These are phyloP conservation scores for Akabosia matsudoensis DNA, from an alignment of 1,140 invertebrate species.

Conservation along the genomic window DNA sequence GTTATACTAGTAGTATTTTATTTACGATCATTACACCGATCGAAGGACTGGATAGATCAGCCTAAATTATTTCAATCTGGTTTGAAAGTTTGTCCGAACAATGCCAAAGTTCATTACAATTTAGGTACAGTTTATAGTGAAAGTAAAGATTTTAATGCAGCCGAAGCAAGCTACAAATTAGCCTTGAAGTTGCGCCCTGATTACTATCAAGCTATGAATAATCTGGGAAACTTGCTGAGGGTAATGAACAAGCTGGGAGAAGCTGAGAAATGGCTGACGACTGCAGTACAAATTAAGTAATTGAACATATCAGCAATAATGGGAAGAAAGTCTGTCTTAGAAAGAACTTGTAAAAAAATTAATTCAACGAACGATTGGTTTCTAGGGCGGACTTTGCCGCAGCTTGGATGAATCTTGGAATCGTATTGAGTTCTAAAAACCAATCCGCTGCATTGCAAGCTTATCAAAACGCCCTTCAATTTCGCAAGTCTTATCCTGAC, in stretches of 20 bases:
- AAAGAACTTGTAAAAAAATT: too few relatives aligned
- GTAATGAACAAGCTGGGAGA: conserved; percentile 67
- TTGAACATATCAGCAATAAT: conserved; percentile 25
- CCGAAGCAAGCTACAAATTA: conserved; percentile 68
- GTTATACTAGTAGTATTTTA: conserved; percentile 36
- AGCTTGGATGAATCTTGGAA: conserved; percentile 97
- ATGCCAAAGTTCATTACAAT: conserved; percentile 96
- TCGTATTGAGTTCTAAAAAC: conserved; percentile 75
- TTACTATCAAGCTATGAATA: conserved; percentile 97
- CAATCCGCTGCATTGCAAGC: conserved; percentile 70
- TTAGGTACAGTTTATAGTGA: conserved; percentile 83
- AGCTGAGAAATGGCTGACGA: conserved; percentile 71
- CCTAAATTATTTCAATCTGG: conserved; percentile 50
- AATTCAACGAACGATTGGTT: not conserved
- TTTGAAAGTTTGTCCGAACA: conserved; percentile 69
- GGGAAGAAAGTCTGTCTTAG: too few relatives aligned
- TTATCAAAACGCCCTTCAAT: conserved; percentile 72
- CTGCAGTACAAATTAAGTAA: conserved; percentile 72
- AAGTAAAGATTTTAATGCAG: conserved; percentile 62
- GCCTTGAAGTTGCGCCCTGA: conserved; percentile 70
- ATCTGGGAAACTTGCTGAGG: conserved; percentile 88
- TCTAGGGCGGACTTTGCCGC: conserved; percentile 80
- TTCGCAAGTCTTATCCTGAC: conserved; percentile 80
- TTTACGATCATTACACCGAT: conserved; percentile 50
- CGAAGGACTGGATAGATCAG: conserved; percentile 43